Conservation (phyloP, 1,140 invertebrate genomes). For the Polypedilum pembai region DNA sequence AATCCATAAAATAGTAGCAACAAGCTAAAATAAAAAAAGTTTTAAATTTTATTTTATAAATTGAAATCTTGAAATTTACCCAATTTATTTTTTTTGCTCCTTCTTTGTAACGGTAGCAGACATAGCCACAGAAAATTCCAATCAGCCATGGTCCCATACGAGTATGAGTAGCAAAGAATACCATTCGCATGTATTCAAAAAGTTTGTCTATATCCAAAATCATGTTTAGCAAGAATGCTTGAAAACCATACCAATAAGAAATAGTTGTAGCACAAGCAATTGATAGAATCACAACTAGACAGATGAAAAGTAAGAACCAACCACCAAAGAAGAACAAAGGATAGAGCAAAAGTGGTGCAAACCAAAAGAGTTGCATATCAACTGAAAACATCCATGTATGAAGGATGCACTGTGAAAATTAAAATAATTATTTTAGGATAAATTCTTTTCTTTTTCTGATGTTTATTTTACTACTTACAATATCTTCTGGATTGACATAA, state of each 20-base stretch:
- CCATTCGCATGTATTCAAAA: background rate
- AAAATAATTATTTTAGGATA: background rate
- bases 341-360: background rate
- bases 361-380: background rate
- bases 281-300: background rate
- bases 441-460: no score
- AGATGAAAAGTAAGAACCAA: background rate
- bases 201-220: background rate
- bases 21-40: background rate
- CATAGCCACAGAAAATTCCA: background rate
- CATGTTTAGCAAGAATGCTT: background rate
- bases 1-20: background rate
- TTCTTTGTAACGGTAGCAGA: background rate
- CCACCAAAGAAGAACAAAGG: background rate
- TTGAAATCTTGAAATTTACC: background rate
- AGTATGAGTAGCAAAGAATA: background rate
- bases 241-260: background rate
- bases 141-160: background rate
- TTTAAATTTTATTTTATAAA: no score
- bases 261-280: background rate
- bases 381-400: background rate
- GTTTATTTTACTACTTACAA: conserved; percentile 35
- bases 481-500: conserved; percentile 36
- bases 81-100: background rate
- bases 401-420: background rate